Conservation (phyloP, 2,113 vertebrate species). For the Oreochromis aureus region DNA sequence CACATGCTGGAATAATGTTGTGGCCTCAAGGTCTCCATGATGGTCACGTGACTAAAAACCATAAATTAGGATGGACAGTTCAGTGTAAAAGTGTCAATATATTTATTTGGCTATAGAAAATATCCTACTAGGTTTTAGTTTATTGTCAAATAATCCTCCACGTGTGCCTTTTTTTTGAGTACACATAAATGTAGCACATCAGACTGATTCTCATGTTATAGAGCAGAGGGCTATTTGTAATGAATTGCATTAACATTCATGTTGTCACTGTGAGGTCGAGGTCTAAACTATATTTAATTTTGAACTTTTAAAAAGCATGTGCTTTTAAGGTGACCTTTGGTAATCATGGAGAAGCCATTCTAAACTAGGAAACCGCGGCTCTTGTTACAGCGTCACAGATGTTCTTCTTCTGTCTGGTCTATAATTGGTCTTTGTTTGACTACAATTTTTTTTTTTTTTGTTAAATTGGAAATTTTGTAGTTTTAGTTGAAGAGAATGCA, state of each 20-base stretch:
- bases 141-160: not conserved
- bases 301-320: conserved; percentile 14
- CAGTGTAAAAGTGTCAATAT: not conserved
- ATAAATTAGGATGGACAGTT: not conserved
- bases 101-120: not conserved
- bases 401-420: not conserved
- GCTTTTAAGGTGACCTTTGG: conserved; percentile 47
- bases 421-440: not conserved
- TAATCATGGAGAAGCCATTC: not conserved
- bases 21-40: fast-evolving
- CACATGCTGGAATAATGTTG: not conserved
- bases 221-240: not conserved
- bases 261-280: not conserved
- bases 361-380: not conserved
- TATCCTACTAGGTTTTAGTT: not conserved
- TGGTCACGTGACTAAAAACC: not conserved
- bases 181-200: not conserved
- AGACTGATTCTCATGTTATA: not conserved
- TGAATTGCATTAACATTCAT: not conserved
- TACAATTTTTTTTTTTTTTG: not conserved
- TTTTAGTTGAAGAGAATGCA: not conserved
- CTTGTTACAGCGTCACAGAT: not conserved
- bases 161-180: not conserved
- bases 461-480: not conserved
- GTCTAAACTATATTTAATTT: conserved; percentile 32